Evolutionary conservation across 2,113 vertebrate species (phyloP), one percentile per base, ranked within the genome.

Genomic region (Rhinopomastus cyanomelas): DNA sequence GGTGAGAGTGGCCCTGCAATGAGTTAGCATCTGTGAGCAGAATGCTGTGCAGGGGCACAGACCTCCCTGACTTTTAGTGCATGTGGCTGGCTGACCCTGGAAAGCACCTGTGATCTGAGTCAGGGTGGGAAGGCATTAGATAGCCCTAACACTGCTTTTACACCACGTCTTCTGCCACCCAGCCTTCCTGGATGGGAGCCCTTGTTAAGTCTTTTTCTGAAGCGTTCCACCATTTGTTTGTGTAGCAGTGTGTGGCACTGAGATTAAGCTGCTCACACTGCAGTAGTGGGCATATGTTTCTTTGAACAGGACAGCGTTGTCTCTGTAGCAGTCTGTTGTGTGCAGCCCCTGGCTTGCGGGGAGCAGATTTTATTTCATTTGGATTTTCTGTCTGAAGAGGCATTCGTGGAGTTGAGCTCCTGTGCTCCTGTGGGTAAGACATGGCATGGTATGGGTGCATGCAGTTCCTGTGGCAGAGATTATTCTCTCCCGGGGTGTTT

Each of bases 401-500:
- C 19, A 0, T 42, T 53, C 56, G 19, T 79, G 62, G 49, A 64
- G 20, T 59, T 0, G 0, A 79, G 37, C 32, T 2, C 0, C 56
- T 20, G 0, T 76, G 53, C 0, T 0, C 27, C 62, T 65, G n/a
- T 77, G 68, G 29, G 77, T 90, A 49, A 61, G 89, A 73, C 0
- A 2, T 56, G 48, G 44, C 55, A 25, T 68, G 68, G 9, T 22
- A 59, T 1, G 4, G 20, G 20, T 86, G 51, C 32, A 16, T 77
- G 77, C 0, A 1, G 17, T 56, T 85, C 76, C 20, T 1, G 0
- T 60, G 22, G 53, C 2, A 1, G 51, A 86, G 26, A 12, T 42
- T n/a, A 29, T 15, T 3, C 2, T 1, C 0, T 2, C 29, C 8
- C 9, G 0, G 0, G 44, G 18, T 29, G 46, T 29, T 2, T 5